Conservation (phyloP, 2,888 invertebrate genomes). For the Sarcophaga carnaria region DNA sequence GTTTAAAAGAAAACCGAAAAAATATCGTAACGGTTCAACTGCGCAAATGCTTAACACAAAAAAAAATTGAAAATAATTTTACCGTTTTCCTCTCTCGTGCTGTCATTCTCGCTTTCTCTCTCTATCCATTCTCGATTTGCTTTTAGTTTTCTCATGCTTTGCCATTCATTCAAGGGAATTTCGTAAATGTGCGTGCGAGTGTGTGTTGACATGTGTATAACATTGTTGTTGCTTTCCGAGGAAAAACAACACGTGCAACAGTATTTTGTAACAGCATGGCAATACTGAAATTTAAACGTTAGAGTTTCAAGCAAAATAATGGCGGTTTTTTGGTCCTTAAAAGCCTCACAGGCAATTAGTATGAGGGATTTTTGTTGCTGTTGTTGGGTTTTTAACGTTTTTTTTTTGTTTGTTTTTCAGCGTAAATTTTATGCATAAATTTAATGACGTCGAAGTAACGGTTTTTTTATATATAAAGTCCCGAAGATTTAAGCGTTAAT, state of each 20-base stretch:
- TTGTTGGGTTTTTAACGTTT: not conserved
- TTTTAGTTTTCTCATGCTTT: not conserved
- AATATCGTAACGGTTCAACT: not conserved
- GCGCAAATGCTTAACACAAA: slow-evolving; percentile 40
- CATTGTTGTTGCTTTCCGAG: not conserved
- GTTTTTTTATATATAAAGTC: slow-evolving; percentile 21
- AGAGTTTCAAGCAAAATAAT: slow-evolving; percentile 23
- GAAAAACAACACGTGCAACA: slow-evolving; percentile 52
- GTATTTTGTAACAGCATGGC: not conserved
- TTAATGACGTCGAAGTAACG: slow-evolving; percentile 36
- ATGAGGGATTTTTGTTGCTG: slow-evolving; percentile 26
- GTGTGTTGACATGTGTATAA: too few relatives aligned
- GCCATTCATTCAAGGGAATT: slow-evolving; percentile 23
- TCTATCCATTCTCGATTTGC: slow-evolving; percentile 6
- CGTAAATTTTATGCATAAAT: slow-evolving; percentile 46
- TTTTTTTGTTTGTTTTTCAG: not conserved
- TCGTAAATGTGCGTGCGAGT: not conserved
- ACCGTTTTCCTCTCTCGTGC: not conserved
- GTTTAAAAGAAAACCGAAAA: too few relatives aligned
- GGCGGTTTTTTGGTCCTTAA: slow-evolving; percentile 23
- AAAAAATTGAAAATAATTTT: slow-evolving; percentile 31
- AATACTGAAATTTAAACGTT: not conserved
- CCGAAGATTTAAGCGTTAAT: slow-evolving; percentile 41
- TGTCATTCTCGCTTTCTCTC: slow-evolving; percentile 8
- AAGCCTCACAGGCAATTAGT: slow-evolving; percentile 57